Evolutionary conservation across 2,888 invertebrate genomes (phyloP), one percentile per base, ranked within the genome.

Genomic region (Troides oblongomaculatus): DNA sequence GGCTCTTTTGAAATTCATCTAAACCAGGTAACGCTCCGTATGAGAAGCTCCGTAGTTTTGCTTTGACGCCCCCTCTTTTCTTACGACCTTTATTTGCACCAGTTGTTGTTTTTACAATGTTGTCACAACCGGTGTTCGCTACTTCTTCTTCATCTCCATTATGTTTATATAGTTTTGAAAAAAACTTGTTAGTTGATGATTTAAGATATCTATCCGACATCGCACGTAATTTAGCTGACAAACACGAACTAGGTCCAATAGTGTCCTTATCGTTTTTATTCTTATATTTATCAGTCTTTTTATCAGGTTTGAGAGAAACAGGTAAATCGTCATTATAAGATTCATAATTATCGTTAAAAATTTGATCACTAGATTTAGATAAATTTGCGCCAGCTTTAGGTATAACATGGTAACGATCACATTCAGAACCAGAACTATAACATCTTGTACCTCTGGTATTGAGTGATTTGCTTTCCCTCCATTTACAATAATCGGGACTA

Each of bases 161-260:
- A 76, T 88, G 93, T 79, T 89, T 93, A 77, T 95, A 95, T 64
- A 96, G 90, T 84, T 95, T 95, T 7, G 95, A 95, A 72, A 96
- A 91, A 77, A 96, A 93, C 84, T 92, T 94, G 77, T 94, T 95
- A 14, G 95, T 95, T 1, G 95, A 95, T 64, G 94, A 94, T 78
- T 95, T 95, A 58, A 96, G 86, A 83, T 96, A 96, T 79, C 94
- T 94, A 79, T 96, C 95, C 36, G 96, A 95, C 94, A 96, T 96
- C 53, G 95, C 95, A 73, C 94, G 93, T 72, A 96, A 87, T 87
- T 95, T 95, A 3, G 95, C 95, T 0, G 95, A 94, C 68, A 96
- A 87, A 84, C 95, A 95, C 39, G 94, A 94, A 81, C 93, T 93
- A 30, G 93, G 92, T 25, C 93, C 93, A 66, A 92, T 85, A 10